Evolutionary conservation across 2,797 vertebrate species (phyloP).

Genomic region (Intellagama lesueurii): DNA sequence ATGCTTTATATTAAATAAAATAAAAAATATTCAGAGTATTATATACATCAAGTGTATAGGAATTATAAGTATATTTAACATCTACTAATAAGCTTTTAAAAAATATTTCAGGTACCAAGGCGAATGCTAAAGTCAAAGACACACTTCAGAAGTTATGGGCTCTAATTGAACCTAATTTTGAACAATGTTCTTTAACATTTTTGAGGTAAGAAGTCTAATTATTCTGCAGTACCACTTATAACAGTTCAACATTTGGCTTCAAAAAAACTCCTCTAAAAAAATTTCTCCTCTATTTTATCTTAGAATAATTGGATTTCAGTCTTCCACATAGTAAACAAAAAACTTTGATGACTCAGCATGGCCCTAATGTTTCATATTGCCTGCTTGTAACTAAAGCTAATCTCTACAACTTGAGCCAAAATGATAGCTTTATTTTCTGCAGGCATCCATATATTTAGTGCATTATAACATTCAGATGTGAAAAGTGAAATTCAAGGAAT

Average conservation of each 20-base stretch:
- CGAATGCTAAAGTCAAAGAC: slow-evolving; percentile 81
- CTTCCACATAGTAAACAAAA: too few species aligned
- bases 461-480: background rate
- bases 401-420: background rate
- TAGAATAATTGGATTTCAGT: background rate
- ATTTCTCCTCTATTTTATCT: background rate
- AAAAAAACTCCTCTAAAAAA: too few species aligned
- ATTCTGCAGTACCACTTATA: background rate
- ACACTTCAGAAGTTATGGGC: slow-evolving; percentile 85
- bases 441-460: background rate
- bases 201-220: slow-evolving; percentile 83
- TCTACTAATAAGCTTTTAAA: background rate
- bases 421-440: background rate
- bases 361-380: too few species aligned
- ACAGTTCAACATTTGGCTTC: background rate
- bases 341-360: background rate
- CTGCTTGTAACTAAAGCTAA: background rate
- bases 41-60: background rate
- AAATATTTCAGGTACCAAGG: slow-evolving; percentile 81
- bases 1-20: background rate
- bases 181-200: slow-evolving; percentile 81
- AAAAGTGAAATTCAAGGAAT: too few species aligned
- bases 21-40: slow-evolving; percentile 1
- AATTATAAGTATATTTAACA: background rate
- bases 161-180: slow-evolving; percentile 79